Conservation (phyloP, 2,113 vertebrate genomes). For the Rhinolophus ferrumequinum region DNA sequence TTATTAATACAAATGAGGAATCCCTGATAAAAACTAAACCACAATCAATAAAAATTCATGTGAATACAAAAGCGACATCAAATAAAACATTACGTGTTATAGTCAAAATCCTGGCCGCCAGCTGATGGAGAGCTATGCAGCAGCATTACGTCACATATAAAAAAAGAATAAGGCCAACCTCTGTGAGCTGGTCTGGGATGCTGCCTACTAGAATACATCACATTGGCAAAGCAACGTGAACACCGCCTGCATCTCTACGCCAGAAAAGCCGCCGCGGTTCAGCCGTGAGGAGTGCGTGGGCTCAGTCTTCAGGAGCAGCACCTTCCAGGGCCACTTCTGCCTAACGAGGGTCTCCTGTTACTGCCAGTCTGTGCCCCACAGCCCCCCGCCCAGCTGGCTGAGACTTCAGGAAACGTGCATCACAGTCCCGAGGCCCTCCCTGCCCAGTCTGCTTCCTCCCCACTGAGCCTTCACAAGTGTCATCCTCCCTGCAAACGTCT, state of each 20-base stretch:
- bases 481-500: neutral
- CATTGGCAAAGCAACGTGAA: neutral
- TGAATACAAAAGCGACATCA: neutral
- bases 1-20: neutral
- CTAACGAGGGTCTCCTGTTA: neutral
- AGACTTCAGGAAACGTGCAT: neutral
- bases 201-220: neutral
- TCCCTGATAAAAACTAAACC: neutral
- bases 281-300: rapidly evolving
- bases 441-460: neutral
- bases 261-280: neutral
- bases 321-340: no score
- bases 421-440: neutral
- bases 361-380: neutral
- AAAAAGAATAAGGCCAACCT: neutral
- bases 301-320: neutral
- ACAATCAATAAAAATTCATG: neutral
- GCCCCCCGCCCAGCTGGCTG: neutral
- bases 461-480: neutral
- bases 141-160: neutral
- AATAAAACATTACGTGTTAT: neutral
- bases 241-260: neutral
- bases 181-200: neutral
- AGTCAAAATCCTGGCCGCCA: neutral
- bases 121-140: neutral